These are phyloP conservation scores for Tragopan temminckii DNA, from an alignment of 2,797 vertebrate species.

Conservation along the genomic window DNA sequence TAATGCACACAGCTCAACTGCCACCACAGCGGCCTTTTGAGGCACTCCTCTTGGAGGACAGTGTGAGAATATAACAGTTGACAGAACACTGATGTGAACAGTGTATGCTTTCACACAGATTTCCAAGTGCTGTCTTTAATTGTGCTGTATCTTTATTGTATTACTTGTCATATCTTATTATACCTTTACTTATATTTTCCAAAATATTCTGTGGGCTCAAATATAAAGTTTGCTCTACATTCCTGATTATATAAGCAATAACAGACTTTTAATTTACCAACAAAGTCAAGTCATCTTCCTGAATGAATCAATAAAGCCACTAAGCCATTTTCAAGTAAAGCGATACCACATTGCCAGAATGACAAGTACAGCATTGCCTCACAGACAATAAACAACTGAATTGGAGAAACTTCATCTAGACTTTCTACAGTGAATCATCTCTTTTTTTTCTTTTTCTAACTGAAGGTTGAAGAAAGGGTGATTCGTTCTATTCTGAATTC, in stretches of 20 bases:
- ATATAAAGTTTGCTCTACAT: background rate
- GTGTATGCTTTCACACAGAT: fast-evolving
- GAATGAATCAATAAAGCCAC: constrained; percentile 68
- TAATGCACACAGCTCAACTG: background rate
- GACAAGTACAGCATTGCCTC: constrained; percentile 72
- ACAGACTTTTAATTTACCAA: constrained; percentile 11
- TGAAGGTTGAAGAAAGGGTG: constrained; percentile 36
- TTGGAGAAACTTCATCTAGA: constrained; percentile 72
- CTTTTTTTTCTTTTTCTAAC: constrained; percentile 58
- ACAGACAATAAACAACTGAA: constrained; percentile 56
- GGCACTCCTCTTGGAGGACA: background rate
- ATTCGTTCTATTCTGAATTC: constrained; percentile 73
- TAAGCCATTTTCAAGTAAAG: constrained; percentile 83
- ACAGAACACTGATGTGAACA: background rate
- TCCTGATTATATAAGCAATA: constrained; percentile 3
- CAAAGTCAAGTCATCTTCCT: constrained; percentile 38
- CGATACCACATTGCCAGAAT: constrained; percentile 76
- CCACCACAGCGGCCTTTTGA: background rate
- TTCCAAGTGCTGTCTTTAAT: background rate
- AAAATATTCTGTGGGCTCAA: background rate
- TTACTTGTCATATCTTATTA: background rate
- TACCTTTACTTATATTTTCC: background rate
- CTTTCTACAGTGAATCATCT: constrained; percentile 81
- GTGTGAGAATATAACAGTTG: background rate
- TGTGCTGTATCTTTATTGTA: background rate